Base-by-base conservation (phyloP, 2,888 invertebrate species). In the Apoderus coryli region DNA sequence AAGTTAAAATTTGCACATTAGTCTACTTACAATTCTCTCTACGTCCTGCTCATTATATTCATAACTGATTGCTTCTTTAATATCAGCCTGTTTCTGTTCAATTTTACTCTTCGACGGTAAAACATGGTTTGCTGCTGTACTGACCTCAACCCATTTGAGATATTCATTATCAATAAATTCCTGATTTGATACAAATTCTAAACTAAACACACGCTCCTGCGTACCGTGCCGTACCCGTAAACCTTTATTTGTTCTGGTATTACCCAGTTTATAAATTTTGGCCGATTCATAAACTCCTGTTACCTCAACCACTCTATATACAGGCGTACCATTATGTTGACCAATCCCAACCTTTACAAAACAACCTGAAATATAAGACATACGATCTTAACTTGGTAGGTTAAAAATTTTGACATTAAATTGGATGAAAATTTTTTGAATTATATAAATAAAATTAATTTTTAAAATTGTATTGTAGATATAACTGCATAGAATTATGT, bases 121-220 rank as follows among this genome's bases (percentile, higher is more conserved):
- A 2, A 61, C 57, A 35, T 60, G 54, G 5, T 60, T 59, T 52
- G 64, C 40, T 14, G 67, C 65, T 13, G 67, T 68, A 49, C 89
- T 81, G 0, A 84, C 75, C 46, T 86, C 82, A 41, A 76, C 69
- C 96, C 96, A 99, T 50, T 90, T 92, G 31, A 70, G 67, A 53
- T 86, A 99, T 56, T 99, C 98, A 2, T 71, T 69, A 16, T 93
- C 88, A 0, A 84, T 79, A 55, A 95, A 95, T 49, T 88, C 85
- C 48, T 86, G 84, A 64, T 99, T 98, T 12, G 95, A 95, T 12
- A 98, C 86, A 54, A 90, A 98, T 54, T 95, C 95, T 38, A 99
- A 60, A 9, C 92, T 62, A 49, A 90, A 93, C 2, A 89, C 85
- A 7, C 88, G 63, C 51, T 90, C 90, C 40, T 89, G 82, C 0